Base-by-base conservation (phyloP, 1,140 invertebrate species). In the Hycleus phaleratus region DNA sequence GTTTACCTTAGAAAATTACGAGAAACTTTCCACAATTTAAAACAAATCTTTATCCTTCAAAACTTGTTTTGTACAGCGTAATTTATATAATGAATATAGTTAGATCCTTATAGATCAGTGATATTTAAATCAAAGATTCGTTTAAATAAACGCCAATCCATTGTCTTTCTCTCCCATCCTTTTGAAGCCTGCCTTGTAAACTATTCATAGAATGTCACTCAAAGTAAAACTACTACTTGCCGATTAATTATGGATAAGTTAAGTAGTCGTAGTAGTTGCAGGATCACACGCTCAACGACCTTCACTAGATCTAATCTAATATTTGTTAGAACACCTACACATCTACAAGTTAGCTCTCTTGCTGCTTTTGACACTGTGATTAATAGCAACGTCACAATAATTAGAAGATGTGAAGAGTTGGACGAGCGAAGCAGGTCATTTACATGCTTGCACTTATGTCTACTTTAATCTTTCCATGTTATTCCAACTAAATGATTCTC, bases 181-280 rank as follows among this genome's bases (percentile, higher is more conserved):
- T 32, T 32, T 32, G 7, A 4, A 32, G 4, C 32, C 42, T 53
- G 51, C 45, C 51, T 53, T 53, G 51, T 49, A 48, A 56, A 56
- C 46, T 56, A 56, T 56, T 56, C 54, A 56, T 43, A 46, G 48
- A 47, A 43, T 49, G 47, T 56, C 54, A 56, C 46, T 56, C 54
- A 56, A 56, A 56, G 54, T 42, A 49, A 4, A 5, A 32, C 7
- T 32, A 32, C 54, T 48, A 56, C 46, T 49, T 32, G 45, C 47
- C 54, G 39, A 56, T 56, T 56, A 56, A 56, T 56, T 56, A 56
- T 56, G 54, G 54, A 56, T 56, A 49, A 47, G 46, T 49, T 56
- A 49, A 43, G 54, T 47, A 56, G 54, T 47, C 18, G 18, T 18
- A 18, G 18, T 18, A 18, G 18, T 1, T 18, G 18, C 32, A 7